A percentile compares a stretch with the other conserved stretches of the same genome.
These are phyloP conservation scores for Formicarius rufipectus DNA, from an alignment of 2,113 vertebrate genomes.

Conservation along the genomic window DNA sequence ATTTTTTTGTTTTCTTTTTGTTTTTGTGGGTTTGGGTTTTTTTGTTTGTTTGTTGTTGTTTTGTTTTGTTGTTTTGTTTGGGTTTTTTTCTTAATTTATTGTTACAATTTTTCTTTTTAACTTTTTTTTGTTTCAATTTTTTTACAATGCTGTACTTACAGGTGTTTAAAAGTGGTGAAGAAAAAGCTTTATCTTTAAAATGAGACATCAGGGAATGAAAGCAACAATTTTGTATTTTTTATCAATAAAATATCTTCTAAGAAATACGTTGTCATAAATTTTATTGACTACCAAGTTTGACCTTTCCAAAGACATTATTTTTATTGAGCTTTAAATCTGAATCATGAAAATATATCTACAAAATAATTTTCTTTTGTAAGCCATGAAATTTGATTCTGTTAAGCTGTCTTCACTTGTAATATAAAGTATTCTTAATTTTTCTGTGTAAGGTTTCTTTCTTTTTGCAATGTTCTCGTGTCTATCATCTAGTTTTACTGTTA, in stretches of 20 bases:
- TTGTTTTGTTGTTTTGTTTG: too few species aligned
- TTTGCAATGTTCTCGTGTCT: background rate
- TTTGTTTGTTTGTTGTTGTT: too few species aligned
- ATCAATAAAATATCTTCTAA: conserved; percentile 73
- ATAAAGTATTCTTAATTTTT: background rate
- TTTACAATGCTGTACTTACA: conserved; percentile 41
- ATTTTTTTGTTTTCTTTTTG: conserved; percentile 51
- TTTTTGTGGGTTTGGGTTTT: too few species aligned
- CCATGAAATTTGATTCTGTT: background rate
- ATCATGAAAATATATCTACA: background rate
- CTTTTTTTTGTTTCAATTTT: background rate
- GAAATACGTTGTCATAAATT: conserved; percentile 15
- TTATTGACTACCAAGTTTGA: conserved; percentile 8
- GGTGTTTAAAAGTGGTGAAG: conserved; percentile 37
- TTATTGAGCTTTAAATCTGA: conserved; percentile 9
- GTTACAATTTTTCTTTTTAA: background rate
- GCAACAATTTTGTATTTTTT: conserved; percentile 63
- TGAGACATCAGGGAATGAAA: conserved; percentile 47
- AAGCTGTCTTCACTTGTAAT: background rate
- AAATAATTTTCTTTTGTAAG: background rate
- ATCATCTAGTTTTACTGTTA: background rate
- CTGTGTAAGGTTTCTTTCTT: background rate
- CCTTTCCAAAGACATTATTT: background rate
- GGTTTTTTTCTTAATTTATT: conserved; percentile 77
- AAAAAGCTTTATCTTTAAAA: conserved; percentile 69